These are phyloP conservation scores for Graptemys geographica DNA, from an alignment of 2,797 vertebrate species.

Conservation along the genomic window DNA sequence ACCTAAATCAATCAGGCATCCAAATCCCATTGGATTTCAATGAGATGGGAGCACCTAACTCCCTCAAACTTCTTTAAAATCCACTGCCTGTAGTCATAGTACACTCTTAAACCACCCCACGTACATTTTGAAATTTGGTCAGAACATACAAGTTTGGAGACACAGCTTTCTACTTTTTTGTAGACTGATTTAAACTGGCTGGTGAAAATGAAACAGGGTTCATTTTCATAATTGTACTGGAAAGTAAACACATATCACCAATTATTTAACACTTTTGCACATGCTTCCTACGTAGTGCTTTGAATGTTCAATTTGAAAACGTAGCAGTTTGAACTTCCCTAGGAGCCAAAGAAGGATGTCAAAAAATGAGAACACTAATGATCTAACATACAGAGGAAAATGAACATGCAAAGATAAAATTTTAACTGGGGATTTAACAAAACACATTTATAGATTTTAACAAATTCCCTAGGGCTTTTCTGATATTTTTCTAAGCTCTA, in stretches of 20 bases:
- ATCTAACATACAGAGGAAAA: neutral
- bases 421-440: neutral
- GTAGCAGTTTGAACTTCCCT: neutral
- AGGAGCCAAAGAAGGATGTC: neutral
- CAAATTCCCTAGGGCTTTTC: neutral
- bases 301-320: neutral
- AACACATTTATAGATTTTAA: neutral
- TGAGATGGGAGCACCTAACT: too few species aligned
- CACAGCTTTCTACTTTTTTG: neutral
- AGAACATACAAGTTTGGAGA: neutral
- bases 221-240: neutral
- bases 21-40: neutral
- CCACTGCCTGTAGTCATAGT: neutral
- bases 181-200: neutral
- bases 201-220: neutral
- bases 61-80: too few species aligned
- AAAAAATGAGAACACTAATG: neutral
- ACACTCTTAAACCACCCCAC: neutral
- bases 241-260: neutral
- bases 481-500: neutral
- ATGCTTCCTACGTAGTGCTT: neutral
- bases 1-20: neutral
- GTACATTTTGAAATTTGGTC: neutral
- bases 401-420: neutral
- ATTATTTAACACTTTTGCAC: neutral